phyloP scores from a whole-genome alignment of 2,888 invertebrate species.

The Gasteruption jaculator region DNA sequence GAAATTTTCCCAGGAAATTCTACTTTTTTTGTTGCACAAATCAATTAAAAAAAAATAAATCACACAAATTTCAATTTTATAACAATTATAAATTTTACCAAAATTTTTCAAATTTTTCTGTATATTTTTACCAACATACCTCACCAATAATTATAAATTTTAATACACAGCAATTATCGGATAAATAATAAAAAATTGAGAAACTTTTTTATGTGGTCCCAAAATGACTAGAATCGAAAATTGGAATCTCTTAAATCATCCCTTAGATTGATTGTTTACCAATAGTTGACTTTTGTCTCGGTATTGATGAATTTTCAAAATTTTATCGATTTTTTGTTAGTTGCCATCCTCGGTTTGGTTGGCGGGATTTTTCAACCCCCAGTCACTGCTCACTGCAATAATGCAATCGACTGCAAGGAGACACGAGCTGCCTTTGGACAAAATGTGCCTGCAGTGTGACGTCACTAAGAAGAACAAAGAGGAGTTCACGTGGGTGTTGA shows the following conservation, averaged over 20 bases:
- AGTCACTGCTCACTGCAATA: slow-evolving; percentile 92
- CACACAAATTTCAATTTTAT: not conserved
- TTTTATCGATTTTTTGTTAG: slow-evolving; percentile 51
- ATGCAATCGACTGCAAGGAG: slow-evolving; percentile 96
- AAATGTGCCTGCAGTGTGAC: slow-evolving; percentile 96
- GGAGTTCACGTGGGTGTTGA: slow-evolving; percentile 75
- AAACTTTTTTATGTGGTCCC: too few species aligned
- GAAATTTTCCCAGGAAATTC: too few species aligned
- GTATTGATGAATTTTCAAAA: not conserved
- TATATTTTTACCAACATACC: not conserved
- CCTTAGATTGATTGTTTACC: too few species aligned
- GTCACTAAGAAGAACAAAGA: slow-evolving; percentile 96
- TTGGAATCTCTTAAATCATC: too few species aligned
- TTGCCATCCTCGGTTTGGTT: slow-evolving; percentile 92
- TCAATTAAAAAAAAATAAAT: too few species aligned
- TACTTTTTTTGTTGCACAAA: too few species aligned
- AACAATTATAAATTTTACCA: not conserved
- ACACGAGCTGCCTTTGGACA: slow-evolving; percentile 89
- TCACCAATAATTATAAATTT: not conserved
- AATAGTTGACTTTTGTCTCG: slow-evolving; percentile 1
- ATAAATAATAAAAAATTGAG: too few species aligned
- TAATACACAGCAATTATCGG: not conserved
- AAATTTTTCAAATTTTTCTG: not conserved
- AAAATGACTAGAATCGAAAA: too few species aligned
- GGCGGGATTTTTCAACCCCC: slow-evolving; percentile 97